Base-by-base conservation (phyloP, 2,888 invertebrate species). In the Drosophila mimica region DNA sequence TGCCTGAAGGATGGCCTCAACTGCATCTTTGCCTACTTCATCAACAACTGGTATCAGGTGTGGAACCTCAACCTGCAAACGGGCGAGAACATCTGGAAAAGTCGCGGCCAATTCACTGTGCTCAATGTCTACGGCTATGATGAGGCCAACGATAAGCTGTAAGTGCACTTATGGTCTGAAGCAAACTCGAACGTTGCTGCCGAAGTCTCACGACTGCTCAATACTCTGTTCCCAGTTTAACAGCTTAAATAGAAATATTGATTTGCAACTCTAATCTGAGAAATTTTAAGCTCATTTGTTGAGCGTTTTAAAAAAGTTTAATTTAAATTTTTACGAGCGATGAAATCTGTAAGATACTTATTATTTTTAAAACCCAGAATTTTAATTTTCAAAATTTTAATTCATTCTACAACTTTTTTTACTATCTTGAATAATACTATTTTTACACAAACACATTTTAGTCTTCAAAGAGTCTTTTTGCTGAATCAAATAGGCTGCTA, bases 101-200 rank as follows among this genome's bases (percentile, higher is more conserved):
- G 88, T 4, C 77, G 88, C 0, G 93, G 96, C 3, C 94, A 94
- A 76, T 94, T 94, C 54, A 95, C 95, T 0, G 95, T 96, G 0
- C 94, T 94, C 0, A 92, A 93, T 20, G 94, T 96, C 70, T 93
- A 95, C 48, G 95, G 95, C 4, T 96, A 96, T 94, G 95, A 96
- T 81, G 93, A 95, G 79, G 91, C 84, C 0, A 94, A 93, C 0
- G 93, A 95, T 73, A 94, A 94, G 31, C 93, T 96, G 93, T 96
- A 90, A 94, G 93, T 92, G 3, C 20, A 46, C 20, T 46, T 15
- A 4, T n/a, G 17, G 17, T 9, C 9, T 40, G 4, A 15, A 15
- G 20, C 4, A 30, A 56, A 30, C n/a, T 28, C 3, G 1, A 28
- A 3, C 9, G 4, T 28, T 17, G 17, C 17, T 28, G 17, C 17